A percentile compares a stretch with the other conserved stretches of the same genome.
phyloP scores from a whole-genome alignment of 1,140 invertebrate genomes.

The Steinernema khuongi region DNA sequence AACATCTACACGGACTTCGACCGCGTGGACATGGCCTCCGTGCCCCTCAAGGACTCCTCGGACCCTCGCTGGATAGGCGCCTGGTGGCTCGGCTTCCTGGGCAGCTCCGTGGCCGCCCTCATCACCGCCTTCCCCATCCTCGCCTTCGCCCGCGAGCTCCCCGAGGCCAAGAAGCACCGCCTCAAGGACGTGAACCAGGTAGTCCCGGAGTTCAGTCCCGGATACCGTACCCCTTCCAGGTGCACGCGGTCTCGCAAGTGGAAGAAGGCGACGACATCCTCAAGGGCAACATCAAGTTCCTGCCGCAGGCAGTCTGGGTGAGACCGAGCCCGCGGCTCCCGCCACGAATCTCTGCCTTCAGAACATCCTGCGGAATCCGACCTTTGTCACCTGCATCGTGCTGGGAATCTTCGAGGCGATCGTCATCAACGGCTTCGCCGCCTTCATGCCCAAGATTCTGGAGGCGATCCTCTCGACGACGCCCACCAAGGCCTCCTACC shows the following conservation, averaged over 20 bases:
- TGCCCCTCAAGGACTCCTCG: constrained; percentile 18
- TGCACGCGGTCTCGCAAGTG: constrained; percentile 48
- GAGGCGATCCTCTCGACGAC: constrained; percentile 54
- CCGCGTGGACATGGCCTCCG: constrained; percentile 47
- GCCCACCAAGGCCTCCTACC: constrained; percentile 50
- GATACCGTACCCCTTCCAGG: constrained; percentile 13
- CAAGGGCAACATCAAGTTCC: constrained; percentile 38
- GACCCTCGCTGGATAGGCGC: constrained; percentile 58
- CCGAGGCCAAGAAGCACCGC: constrained; percentile 55
- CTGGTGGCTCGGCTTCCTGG: constrained; percentile 57
- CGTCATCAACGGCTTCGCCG: constrained; percentile 57
- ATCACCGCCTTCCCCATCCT: constrained; percentile 54
- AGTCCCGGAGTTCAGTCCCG: not conserved
- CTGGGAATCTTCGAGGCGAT: constrained; percentile 58
- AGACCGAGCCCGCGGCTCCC: not conserved
- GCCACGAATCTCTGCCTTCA: constrained; percentile 30
- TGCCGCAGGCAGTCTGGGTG: constrained; percentile 44
- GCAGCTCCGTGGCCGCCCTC: constrained; percentile 49
- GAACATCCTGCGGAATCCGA: constrained; percentile 57
- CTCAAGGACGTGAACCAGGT: constrained; percentile 55
- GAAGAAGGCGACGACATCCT: constrained; percentile 40
- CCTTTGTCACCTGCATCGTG: constrained; percentile 53
- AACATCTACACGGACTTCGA: constrained; percentile 55
- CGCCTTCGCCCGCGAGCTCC: constrained; percentile 51
- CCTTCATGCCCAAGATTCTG: constrained; percentile 58